These are phyloP conservation scores for Brachymystax lenok DNA, from an alignment of 2,797 vertebrate species.

Conservation along the genomic window DNA sequence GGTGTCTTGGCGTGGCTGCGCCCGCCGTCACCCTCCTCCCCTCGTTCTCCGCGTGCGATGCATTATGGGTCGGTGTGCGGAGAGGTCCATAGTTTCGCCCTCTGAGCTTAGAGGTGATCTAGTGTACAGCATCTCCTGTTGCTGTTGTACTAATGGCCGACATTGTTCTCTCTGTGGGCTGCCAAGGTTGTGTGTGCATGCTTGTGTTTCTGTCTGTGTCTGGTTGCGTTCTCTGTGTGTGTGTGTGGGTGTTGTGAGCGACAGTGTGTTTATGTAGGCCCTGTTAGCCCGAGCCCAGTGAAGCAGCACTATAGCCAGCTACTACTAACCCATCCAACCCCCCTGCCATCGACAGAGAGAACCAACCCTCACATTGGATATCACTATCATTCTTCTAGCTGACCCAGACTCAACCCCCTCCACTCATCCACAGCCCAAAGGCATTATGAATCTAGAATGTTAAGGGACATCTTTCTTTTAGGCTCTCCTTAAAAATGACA, in stretches of 20 bases:
- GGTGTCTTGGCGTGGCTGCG: conserved; percentile 38
- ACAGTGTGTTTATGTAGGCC: neutral
- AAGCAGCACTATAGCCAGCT: conserved; percentile 4
- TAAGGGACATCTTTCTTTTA: neutral
- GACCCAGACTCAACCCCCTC: neutral
- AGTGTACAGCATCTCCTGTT: neutral
- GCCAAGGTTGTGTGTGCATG: conserved; percentile 8
- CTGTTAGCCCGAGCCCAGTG: conserved; percentile 5
- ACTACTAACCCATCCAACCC: conserved; percentile 4
- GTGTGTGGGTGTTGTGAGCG: neutral
- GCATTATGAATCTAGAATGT: neutral
- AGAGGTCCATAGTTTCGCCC: neutral
- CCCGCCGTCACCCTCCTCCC: neutral
- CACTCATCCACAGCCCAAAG: conserved; percentile 2
- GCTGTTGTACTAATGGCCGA: neutral
- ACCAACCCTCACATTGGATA: neutral
- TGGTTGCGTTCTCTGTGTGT: conserved; percentile 19
- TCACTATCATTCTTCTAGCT: neutral
- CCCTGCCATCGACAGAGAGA: neutral
- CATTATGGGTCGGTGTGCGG: neutral
- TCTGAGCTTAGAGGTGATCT: neutral
- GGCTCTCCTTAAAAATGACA: neutral
- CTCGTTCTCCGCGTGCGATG: neutral
- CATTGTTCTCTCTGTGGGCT: neutral
- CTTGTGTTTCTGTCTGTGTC: conserved; percentile 3